Evolutionary conservation across 2,888 invertebrate genomes (phyloP), one percentile per base, ranked within the genome.

Genomic region (Euzophera pinguis): DNA sequence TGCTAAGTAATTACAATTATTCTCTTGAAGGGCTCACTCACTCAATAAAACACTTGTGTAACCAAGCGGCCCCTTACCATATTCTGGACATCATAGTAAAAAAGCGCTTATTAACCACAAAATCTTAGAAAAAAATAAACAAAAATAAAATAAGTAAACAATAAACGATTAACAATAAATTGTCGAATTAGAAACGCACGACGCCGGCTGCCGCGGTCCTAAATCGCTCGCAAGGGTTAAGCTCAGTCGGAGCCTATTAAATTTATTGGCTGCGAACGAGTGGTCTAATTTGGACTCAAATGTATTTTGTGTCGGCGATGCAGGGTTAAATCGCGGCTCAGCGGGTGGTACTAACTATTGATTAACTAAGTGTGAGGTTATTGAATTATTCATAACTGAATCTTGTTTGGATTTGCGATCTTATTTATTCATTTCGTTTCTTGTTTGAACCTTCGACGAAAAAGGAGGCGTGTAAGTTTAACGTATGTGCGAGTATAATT

Each of bases 251-350:
- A 73, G 73, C 75, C 73, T 71, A 75, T 73, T 69, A 71, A 73
- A 78, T 78, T 81, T 77, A 83, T 79, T 72, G 68, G 66, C 70
- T 78, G 77, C 75, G 76, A 78, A 75, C 69, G 76, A 83, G 75
- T 74, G 69, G 74, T 78, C 80, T 79, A 79, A 84, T 83, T 75
- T 71, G 57, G 72, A 64, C 62, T 60, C 61, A 59, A 73, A 68
- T 64, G 67, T 67, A 69, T 77, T 76, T 75, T 71, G 71, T 75
- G 39, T 39, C 16, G 39, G 13, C 13, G 45, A 45, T 14, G 45
- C 32, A 45, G 45, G 32, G 45, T 45, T 45, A 32, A 45, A 43
- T 43, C 45, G 7, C 45, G 29, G 9, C 45, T 16, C 45, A 16
- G 34, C 32, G 45, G 45, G 45, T 45, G 45, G 45, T 27, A 32